These are phyloP conservation scores for Notarius lentiginosus DNA, from an alignment of 2,113 vertebrate species.

Conservation along the genomic window DNA sequence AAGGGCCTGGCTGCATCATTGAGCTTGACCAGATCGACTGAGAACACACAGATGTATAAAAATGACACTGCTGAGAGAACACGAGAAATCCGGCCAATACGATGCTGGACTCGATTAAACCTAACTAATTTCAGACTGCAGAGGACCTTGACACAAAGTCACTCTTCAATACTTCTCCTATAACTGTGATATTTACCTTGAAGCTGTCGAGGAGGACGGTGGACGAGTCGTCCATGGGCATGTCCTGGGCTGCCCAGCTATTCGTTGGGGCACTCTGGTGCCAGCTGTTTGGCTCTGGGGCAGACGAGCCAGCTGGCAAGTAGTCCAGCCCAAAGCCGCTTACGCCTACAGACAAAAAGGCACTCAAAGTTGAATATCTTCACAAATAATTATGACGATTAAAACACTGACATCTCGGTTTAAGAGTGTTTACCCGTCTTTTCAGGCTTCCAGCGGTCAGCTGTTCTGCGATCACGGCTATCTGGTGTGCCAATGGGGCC, in stretches of 20 bases:
- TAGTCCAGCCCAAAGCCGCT: slow-evolving; percentile 93
- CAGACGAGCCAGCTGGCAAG: slow-evolving; percentile 78
- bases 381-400: not conserved
- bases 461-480: slow-evolving; percentile 84
- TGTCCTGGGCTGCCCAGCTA: slow-evolving; percentile 88
- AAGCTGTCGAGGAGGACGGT: slow-evolving; percentile 93
- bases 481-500: slow-evolving; percentile 96
- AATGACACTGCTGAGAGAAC: not conserved
- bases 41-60: slow-evolving; percentile 33
- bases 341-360: slow-evolving; percentile 68
- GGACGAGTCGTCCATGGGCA: slow-evolving; percentile 90
- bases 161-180: not conserved
- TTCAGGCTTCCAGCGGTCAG: slow-evolving; percentile 95
- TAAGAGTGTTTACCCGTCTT: slow-evolving; percentile 78
- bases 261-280: slow-evolving; percentile 79
- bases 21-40: slow-evolving; percentile 99
- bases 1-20: slow-evolving; percentile 98
- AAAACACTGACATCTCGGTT: not conserved
- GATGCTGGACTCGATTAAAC: too few species aligned
- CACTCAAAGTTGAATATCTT: not conserved
- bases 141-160: not conserved
- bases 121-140: not conserved
- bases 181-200: slow-evolving; percentile 77
- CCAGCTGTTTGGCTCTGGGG: slow-evolving; percentile 85
- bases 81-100: not conserved